Conservation (phyloP, 1,140 invertebrate genomes). For the Vanessa tameamea region DNA sequence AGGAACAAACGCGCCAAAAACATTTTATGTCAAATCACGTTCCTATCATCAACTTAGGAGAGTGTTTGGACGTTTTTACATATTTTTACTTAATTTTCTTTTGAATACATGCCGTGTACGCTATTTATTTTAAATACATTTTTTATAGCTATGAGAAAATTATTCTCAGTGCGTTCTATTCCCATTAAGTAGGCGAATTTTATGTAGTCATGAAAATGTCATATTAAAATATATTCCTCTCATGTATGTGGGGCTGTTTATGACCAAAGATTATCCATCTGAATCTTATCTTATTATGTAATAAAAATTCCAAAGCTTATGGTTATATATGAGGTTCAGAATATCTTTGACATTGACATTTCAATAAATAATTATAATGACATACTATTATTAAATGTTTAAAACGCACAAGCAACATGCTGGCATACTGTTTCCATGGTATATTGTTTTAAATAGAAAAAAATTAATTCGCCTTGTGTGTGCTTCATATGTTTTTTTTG, state of each 20-base stretch:
- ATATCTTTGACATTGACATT: too few relatives aligned
- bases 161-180: constrained; percentile 12
- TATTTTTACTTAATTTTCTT: constrained; percentile 35
- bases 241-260: constrained; percentile 52
- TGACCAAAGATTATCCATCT: constrained; percentile 58
- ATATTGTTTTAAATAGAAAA: too few relatives aligned
- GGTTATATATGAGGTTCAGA: neutral
- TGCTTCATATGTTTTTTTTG: too few relatives aligned
- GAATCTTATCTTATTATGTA: constrained; percentile 59
- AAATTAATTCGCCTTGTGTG: too few relatives aligned
- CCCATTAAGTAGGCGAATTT: constrained; percentile 26
- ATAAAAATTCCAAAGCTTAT: constrained; percentile 54
- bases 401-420: too few relatives aligned
- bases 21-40: constrained; percentile 57
- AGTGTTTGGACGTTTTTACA: constrained; percentile 38
- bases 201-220: constrained; percentile 41
- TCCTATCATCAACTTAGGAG: constrained; percentile 41
- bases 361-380: too few relatives aligned
- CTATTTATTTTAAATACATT: constrained; percentile 20
- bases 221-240: constrained; percentile 52
- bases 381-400: too few relatives aligned
- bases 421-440: too few relatives aligned
- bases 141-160: constrained; percentile 19
- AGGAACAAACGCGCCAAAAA: constrained; percentile 36
- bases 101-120: constrained; percentile 15